These are phyloP conservation scores for Drosophila lutescens DNA, from an alignment of 2,888 invertebrate species.

Conservation along the genomic window DNA sequence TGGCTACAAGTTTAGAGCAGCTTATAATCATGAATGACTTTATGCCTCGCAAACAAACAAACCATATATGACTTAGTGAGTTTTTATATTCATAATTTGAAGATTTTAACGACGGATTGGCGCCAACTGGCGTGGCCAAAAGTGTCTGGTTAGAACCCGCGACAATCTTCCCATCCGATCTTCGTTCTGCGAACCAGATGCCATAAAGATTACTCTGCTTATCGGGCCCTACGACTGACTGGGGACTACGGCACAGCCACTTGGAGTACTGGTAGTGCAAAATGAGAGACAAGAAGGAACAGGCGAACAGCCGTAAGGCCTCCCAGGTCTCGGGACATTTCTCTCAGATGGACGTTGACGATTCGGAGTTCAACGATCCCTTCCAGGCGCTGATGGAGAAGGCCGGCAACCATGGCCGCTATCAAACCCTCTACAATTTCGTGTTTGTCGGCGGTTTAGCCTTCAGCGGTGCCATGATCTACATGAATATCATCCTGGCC, in stretches of 20 bases:
- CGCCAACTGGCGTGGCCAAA: constrained; percentile 21
- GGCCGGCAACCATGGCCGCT: constrained; percentile 86
- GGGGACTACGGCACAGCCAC: constrained; percentile 16
- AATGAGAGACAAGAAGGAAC: constrained; percentile 61
- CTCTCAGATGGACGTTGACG: constrained; percentile 60
- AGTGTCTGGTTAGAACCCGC: constrained; percentile 11
- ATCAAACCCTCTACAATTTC: constrained; percentile 85
- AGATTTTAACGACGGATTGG: constrained; percentile 21
- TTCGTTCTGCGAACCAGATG: constrained; percentile 9
- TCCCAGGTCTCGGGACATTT: constrained; percentile 43
- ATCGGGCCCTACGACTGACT: constrained; percentile 27
- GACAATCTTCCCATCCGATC: constrained; percentile 5
- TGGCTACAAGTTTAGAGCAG: neutral
- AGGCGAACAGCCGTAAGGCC: constrained; percentile 51
- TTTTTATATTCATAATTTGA: constrained; percentile 28
- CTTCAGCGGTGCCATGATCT: constrained; percentile 85
- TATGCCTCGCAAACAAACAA: constrained; percentile 4
- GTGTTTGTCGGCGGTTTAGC: constrained; percentile 85
- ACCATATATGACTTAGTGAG: constrained; percentile 7
- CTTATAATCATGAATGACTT: constrained; percentile 1
- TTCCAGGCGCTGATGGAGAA: constrained; percentile 86
- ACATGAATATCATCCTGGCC: constrained; percentile 86
- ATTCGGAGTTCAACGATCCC: constrained; percentile 81
- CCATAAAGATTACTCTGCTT: constrained; percentile 46
- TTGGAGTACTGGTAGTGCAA: constrained; percentile 11